These are phyloP conservation scores for Gonioctena quinquepunctata DNA, from an alignment of 1,140 invertebrate species.

Conservation along the genomic window DNA sequence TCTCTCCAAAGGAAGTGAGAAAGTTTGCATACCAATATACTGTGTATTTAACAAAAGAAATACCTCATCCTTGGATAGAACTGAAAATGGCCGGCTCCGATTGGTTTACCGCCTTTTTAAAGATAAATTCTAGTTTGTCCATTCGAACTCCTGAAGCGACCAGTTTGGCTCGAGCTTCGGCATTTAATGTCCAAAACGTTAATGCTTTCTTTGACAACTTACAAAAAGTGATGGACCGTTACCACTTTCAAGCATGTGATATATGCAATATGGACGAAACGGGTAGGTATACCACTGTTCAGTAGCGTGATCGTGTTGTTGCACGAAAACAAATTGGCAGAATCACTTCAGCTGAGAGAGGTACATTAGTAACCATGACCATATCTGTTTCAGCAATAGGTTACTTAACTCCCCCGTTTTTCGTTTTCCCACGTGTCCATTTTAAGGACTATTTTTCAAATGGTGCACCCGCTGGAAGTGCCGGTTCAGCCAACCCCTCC, in stretches of 20 bases:
- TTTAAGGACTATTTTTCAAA: slow-evolving; percentile 15
- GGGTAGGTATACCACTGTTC: slow-evolving; percentile 30
- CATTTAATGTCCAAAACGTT: slow-evolving; percentile 18
- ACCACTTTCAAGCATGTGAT: background rate
- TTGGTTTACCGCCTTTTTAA: slow-evolving; percentile 26
- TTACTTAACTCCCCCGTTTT: slow-evolving; percentile 51
- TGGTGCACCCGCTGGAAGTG: slow-evolving; percentile 15
- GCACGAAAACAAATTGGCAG: slow-evolving; percentile 11
- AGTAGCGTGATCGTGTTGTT: slow-evolving; percentile 8
- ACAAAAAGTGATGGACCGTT: background rate
- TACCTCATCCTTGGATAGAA: background rate
- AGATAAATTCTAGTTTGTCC: slow-evolving; percentile 15
- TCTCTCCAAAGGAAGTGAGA: background rate
- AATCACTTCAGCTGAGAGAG: background rate
- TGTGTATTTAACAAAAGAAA: background rate
- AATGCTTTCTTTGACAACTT: slow-evolving; percentile 15
- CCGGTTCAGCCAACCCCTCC: slow-evolving; percentile 10
- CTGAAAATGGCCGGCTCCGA: slow-evolving; percentile 7
- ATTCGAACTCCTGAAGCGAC: slow-evolving; percentile 22
- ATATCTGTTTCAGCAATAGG: slow-evolving; percentile 46
- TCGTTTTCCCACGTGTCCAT: slow-evolving; percentile 47
- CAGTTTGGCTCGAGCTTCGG: slow-evolving; percentile 18
- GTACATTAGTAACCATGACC: background rate
- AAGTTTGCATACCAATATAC: slow-evolving; percentile 10
- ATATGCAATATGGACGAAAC: slow-evolving; percentile 17